These are phyloP conservation scores for Peromyscus aztecus DNA, from an alignment of 2,797 vertebrate genomes.

Conservation along the genomic window DNA sequence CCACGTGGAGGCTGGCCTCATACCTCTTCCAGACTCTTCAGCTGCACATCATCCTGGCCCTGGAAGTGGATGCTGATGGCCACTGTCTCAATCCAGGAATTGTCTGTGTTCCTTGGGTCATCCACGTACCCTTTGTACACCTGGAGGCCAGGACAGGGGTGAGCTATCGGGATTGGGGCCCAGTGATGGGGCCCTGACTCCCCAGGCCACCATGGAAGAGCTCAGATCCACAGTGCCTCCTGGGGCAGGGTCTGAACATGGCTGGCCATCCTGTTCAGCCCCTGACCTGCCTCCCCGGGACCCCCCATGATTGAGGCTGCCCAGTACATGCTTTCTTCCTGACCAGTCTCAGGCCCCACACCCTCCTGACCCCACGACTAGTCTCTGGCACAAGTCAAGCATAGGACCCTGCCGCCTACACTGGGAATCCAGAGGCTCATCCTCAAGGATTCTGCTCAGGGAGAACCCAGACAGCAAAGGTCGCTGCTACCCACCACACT, in stretches of 20 bases:
- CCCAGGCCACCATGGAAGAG: accelerated
- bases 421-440: background rate
- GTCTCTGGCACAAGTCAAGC: too few relatives aligned
- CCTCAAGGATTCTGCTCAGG: background rate
- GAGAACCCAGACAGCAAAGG: background rate
- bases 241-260: too few relatives aligned
- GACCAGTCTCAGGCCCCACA: accelerated
- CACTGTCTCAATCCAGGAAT: conserved; percentile 95
- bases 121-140: conserved; percentile 94
- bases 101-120: conserved; percentile 95
- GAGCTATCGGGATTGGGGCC: accelerated
- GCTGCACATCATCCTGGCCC: conserved; percentile 83
- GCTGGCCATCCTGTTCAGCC: accelerated
- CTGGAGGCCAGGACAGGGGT: conserved; percentile 83
- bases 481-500: accelerated
- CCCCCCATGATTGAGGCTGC: background rate
- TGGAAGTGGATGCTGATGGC: conserved; percentile 93
- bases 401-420: accelerated
- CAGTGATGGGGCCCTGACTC: accelerated
- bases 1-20: background rate
- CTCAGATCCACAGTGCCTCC: background rate
- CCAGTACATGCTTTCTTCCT: accelerated
- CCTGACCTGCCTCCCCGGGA: accelerated
- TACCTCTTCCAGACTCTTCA: conserved; percentile 89
- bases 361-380: background rate